Evolutionary conservation across 2,113 vertebrate genomes (phyloP).

Genomic region (Rutilus rutilus): DNA sequence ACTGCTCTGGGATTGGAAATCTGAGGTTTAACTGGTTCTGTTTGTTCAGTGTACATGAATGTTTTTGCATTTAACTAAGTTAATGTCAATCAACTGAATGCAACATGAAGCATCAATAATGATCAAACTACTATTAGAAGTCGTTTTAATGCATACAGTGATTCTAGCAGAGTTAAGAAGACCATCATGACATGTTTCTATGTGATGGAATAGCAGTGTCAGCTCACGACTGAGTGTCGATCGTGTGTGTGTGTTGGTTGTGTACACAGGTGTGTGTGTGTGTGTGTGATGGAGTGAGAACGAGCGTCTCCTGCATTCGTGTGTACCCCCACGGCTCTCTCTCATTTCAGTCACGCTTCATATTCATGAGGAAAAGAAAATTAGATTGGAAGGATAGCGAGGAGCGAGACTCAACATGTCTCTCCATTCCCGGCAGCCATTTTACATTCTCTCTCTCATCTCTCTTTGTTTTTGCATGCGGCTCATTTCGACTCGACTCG

Average conservation of each 20-base stretch:
- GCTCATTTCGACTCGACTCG: not conserved
- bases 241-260: not conserved
- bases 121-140: too few species aligned
- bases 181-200: too few species aligned
- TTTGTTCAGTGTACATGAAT: too few species aligned
- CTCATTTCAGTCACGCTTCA: constrained; percentile 45
- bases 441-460: not conserved
- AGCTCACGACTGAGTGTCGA: too few species aligned
- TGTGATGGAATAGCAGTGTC: too few species aligned
- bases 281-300: not conserved
- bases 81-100: too few species aligned
- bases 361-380: constrained; percentile 47
- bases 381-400: constrained; percentile 38
- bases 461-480: not conserved
- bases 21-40: too few species aligned
- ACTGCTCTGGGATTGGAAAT: not conserved
- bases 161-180: too few species aligned
- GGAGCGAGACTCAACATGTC: not conserved
- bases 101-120: too few species aligned
- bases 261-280: not conserved
- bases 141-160: too few species aligned
- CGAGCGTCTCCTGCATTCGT: constrained; percentile 1
- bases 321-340: constrained; percentile 8
- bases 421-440: constrained; percentile 10
- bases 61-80: too few species aligned